Evolutionary conservation across 2,113 vertebrate genomes (phyloP).

Genomic region (Camelus bactrianus): DNA sequence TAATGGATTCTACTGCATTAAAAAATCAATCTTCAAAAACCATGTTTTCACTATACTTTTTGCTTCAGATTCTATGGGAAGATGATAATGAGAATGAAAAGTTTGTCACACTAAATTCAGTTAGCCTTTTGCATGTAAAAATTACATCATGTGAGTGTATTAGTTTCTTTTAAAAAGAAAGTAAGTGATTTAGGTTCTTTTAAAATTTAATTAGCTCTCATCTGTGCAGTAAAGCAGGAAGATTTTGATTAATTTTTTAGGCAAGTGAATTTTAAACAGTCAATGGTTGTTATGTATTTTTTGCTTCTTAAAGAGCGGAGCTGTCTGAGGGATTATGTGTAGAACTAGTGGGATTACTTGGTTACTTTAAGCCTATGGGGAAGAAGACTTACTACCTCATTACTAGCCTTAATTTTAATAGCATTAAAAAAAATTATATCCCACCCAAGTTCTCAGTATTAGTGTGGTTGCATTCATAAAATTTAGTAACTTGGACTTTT

Average conservation of each 20-base stretch:
- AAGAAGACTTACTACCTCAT: not conserved
- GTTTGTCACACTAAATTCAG: not conserved
- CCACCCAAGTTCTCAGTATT: not conserved
- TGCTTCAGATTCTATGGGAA: constrained; percentile 3
- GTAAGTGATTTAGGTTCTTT: not conserved
- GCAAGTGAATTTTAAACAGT: constrained; percentile 23
- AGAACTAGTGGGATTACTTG: not conserved
- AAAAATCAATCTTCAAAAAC: not conserved
- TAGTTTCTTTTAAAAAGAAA: constrained; percentile 27
- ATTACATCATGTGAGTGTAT: not conserved
- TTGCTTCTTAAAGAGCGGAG: not conserved
- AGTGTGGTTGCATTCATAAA: not conserved
- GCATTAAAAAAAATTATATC: not conserved
- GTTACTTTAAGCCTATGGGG: not conserved
- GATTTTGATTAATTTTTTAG: constrained; percentile 40
- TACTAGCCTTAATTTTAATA: constrained; percentile 6
- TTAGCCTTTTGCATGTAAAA: not conserved
- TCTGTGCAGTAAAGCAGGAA: not conserved
- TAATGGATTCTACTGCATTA: not conserved
- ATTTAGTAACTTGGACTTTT: constrained; percentile 32
- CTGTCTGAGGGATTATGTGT: not conserved
- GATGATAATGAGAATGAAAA: constrained; percentile 40
- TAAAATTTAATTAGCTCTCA: constrained; percentile 3
- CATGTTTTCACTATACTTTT: not conserved
- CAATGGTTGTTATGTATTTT: not conserved